Evolutionary conservation across 2,797 vertebrate species (phyloP).

Genomic region (Chloroceryle amazona): DNA sequence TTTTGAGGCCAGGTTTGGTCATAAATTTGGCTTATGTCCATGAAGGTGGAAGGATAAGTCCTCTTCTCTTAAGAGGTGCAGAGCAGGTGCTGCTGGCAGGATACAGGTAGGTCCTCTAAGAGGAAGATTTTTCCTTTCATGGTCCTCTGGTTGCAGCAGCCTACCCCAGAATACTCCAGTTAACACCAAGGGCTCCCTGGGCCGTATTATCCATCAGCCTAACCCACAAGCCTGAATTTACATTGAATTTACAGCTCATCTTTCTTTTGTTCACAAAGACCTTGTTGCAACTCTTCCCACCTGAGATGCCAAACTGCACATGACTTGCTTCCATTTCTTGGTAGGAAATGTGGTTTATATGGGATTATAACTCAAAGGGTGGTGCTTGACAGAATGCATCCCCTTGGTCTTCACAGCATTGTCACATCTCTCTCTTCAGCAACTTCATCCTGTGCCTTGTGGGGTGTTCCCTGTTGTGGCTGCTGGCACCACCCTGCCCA

Average conservation of each 20-base stretch:
- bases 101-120: background rate
- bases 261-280: background rate
- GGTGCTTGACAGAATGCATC: background rate
- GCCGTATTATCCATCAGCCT: background rate
- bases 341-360: background rate
- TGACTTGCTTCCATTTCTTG: background rate
- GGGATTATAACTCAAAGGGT: background rate
- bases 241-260: background rate
- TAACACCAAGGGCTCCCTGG: background rate
- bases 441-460: background rate
- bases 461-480: fast-evolving
- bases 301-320: background rate
- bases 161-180: too few species aligned
- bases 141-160: background rate
- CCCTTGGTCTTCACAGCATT: background rate
- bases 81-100: background rate
- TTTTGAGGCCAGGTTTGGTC: background rate
- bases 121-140: background rate
- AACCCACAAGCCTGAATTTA: background rate
- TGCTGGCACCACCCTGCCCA: background rate
- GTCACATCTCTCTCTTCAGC: fast-evolving
- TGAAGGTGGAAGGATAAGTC: background rate
- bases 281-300: background rate
- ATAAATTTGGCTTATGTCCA: background rate
- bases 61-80: background rate